Evolutionary conservation across 2,888 invertebrate species (phyloP), one percentile per base, ranked within the genome.

Genomic region (Emmelina monodactyla): DNA sequence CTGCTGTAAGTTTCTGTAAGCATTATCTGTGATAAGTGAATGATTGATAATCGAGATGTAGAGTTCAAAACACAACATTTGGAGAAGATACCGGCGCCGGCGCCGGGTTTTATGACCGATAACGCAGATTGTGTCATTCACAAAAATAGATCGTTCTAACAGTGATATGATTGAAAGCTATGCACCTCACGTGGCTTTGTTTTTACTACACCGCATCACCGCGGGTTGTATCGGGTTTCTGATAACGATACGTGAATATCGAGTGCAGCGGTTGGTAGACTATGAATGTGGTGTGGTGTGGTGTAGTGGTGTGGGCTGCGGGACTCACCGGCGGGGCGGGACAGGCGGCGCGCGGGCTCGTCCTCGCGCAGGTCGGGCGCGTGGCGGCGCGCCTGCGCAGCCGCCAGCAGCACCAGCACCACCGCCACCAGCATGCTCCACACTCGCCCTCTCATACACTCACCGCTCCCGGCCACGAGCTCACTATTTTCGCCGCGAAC

Each of bases 251-350:
- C 50, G 48, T 44, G 39, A 45, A 19, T 19, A 19, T 19, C 19
- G 19, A 6, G 9, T 19, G 19, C 9, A 6, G 5, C 19, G 6
- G n/a, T 9, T 25, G n/a, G 11, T 11, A 7, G 25, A 3, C 11
- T 25, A 11, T 7, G 25, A 25, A n/a, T 25, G 9, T 25, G n/a
- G n/a, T 25, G 4, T 25, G 11, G n/a, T 25, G 25, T 25, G 3
- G 11, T n/a, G 9, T 25, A 10, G n/a, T 25, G 4, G 9, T n/a
- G n/a, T 25, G 25, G 9, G 3, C 9, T n/a, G 30, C 22, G 40
- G 54, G 47, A 82, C 85, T 86, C 70, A 87, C 87, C 87, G 69
- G 86, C 86, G 54, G 86, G 85, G 45, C 87, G 79, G 50, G 79
- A 78, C 58, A 83, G 83, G 51, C 85, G 85, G 35, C 85, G 81